Conservation (phyloP, 2,113 vertebrate genomes). For the Falcunculus frontatus region DNA sequence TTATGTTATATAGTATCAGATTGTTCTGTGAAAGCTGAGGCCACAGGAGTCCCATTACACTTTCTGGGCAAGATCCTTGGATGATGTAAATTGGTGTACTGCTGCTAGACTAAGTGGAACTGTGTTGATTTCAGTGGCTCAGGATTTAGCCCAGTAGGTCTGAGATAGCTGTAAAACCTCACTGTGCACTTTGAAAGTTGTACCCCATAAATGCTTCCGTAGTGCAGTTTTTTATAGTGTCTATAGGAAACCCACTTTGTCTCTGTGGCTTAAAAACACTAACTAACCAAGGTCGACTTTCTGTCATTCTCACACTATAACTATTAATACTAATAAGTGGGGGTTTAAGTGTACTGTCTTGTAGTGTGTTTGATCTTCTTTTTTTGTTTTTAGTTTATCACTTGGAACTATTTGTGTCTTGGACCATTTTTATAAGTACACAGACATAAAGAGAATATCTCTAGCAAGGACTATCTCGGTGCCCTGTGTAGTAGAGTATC, state of each 20-base stretch:
- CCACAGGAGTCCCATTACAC: slow-evolving; percentile 25
- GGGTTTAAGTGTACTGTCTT: neutral
- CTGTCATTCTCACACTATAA: neutral
- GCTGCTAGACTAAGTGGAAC: neutral
- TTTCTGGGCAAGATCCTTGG: neutral
- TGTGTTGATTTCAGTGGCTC: neutral
- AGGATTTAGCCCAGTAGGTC: neutral
- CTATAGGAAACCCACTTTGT: neutral
- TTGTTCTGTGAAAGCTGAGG: slow-evolving; percentile 39
- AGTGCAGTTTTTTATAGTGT: slow-evolving; percentile 18
- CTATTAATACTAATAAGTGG: slow-evolving; percentile 27
- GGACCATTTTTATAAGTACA: neutral
- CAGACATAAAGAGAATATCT: neutral
- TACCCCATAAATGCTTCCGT: neutral
- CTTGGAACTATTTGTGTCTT: neutral
- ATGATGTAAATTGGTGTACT: slow-evolving; percentile 6
- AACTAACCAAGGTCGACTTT: neutral
- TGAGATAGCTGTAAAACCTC: slow-evolving; percentile 38
- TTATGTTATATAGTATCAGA: slow-evolving; percentile 13
- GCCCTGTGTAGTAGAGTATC: neutral
- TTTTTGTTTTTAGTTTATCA: neutral
- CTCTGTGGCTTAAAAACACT: neutral
- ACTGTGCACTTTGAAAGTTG: neutral
- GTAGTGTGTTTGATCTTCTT: neutral
- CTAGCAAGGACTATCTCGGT: neutral